Base-by-base conservation (phyloP, 2,113 vertebrate genomes). In the Glaucidium brasilianum region DNA sequence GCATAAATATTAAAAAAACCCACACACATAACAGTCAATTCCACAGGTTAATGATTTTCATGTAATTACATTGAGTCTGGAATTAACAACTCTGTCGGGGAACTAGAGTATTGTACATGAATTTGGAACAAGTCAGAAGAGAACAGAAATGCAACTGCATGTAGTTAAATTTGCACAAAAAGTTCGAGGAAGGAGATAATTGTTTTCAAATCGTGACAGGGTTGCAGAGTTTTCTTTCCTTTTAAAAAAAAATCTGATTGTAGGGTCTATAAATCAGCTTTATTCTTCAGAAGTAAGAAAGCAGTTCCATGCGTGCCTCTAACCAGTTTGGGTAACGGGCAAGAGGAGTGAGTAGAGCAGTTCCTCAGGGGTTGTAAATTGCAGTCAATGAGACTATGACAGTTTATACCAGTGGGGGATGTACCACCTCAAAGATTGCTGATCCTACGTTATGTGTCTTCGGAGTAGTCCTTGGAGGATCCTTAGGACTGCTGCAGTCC, bases 381-480 rank as follows among this genome's bases (percentile, higher is more conserved):
- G 77, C 39, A 92, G 89, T 77, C 88, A 29, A 4, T 43, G 55
- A 55, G 55, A 30, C 74, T 59, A 0, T 90, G 94, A 12, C 76
- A 79, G 73, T 27, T 81, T 49, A 2, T 47, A 21, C 10, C 1
- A 4, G 9, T 85, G 92, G 84, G 84, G 80, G 81, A 79, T 79
- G 91, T 69, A 37, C 84, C 95, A 79, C 80, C 88, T 89, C 72
- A 1, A 69, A 86, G 64, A 25, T 1, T 85, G 94, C 95, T 92
- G 93, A 92, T 16, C 58, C 59, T 91, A 90, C 10, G 0, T 66
- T 82, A 29, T 52, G 62, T 8, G 1, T 68, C 89, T 82, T 45
- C 92, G 77, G 66, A 88, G 94, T 43, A 96, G 96, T 88, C 95
- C 92, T 91, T 88, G 89, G 95, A 96, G 91, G 94, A 92, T 74